Conservation (phyloP, 2,888 invertebrate genomes). For the Drosophila paracracens region DNA sequence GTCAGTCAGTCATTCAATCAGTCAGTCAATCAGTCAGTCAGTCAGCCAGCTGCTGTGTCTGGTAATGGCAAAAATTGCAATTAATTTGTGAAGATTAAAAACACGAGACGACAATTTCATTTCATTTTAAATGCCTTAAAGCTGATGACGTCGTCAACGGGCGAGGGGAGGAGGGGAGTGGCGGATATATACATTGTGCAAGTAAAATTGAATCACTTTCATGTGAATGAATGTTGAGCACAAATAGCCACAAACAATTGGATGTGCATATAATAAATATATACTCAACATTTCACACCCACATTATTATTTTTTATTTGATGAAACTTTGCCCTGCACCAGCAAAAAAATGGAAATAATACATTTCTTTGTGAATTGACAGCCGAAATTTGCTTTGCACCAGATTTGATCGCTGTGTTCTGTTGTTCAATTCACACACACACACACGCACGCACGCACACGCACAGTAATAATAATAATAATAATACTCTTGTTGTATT, state of each 20-base stretch:
- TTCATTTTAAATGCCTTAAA: constrained; percentile 1
- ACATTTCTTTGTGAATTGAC: constrained; percentile 21
- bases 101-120: constrained; percentile 37
- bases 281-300: constrained; percentile 22
- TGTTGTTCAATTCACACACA: constrained; percentile 49
- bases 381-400: constrained; percentile 45
- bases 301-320: background rate
- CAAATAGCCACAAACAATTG: constrained; percentile 14
- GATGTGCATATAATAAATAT: constrained; percentile 2
- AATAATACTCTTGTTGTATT: constrained; percentile 32
- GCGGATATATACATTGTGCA: background rate
- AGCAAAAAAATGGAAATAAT: background rate
- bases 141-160: background rate
- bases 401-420: constrained; percentile 40
- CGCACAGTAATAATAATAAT: constrained; percentile 19
- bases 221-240: constrained; percentile 8
- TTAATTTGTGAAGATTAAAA: constrained; percentile 62
- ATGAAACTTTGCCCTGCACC: constrained; percentile 11
- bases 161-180: background rate
- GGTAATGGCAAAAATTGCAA: constrained; percentile 52
- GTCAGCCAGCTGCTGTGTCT: background rate
- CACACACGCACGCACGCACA: constrained; percentile 24
- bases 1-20: constrained; percentile 31
- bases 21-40: constrained; percentile 38
- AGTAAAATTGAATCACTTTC: constrained; percentile 31